Percentiles rank a stretch among this genome's conserved stretches.
Conservation (phyloP, 2,888 invertebrate species). For the Eupithecia tripunctaria region DNA sequence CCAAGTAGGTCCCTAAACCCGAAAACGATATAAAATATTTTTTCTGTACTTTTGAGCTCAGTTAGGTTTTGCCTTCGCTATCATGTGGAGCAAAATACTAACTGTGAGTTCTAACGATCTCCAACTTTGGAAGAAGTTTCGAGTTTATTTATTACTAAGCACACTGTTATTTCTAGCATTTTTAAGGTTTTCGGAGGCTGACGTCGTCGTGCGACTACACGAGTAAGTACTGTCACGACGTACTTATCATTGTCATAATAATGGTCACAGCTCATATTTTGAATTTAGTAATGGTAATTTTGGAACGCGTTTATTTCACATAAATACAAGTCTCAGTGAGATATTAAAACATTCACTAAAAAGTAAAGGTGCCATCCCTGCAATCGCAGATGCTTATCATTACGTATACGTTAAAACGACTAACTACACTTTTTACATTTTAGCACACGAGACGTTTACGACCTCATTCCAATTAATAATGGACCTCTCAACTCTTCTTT, state of each 20-base stretch:
- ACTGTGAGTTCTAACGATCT: background rate
- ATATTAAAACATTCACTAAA: background rate
- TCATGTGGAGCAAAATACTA: slow-evolving; percentile 6
- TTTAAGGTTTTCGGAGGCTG: background rate
- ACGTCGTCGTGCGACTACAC: background rate
- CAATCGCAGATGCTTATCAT: background rate
- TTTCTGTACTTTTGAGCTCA: background rate
- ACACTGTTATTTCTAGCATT: background rate
- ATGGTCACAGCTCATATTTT: background rate
- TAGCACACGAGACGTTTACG: background rate
- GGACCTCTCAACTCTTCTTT: slow-evolving; percentile 8
- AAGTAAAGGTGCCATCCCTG: background rate
- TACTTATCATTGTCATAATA: background rate
- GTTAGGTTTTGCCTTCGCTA: background rate
- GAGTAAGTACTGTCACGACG: too few species aligned
- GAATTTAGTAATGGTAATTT: background rate
- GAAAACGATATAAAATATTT: background rate
- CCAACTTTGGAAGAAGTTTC: background rate
- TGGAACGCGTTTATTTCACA: background rate
- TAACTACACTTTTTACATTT: background rate
- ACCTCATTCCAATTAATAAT: background rate
- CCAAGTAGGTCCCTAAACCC: background rate
- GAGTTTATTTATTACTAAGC: background rate
- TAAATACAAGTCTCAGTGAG: background rate
- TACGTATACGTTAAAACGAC: background rate